Base-by-base conservation (phyloP, 2,888 invertebrate species). In the Brenthis hecate region DNA sequence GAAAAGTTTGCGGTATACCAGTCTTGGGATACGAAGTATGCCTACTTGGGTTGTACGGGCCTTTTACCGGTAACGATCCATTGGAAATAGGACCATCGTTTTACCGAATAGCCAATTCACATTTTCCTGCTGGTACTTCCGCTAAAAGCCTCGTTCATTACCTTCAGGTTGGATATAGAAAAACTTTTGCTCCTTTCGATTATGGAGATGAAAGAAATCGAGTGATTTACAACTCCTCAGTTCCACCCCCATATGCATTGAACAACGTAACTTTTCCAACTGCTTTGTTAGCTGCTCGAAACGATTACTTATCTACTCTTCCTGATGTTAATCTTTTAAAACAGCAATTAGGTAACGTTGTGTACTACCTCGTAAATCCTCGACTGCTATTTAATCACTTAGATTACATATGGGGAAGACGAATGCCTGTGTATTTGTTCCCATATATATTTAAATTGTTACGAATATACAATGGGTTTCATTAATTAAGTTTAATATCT, bases 171-270 rank as follows among this genome's bases (percentile, higher is more conserved):
- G 72, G 76, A 11, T 3, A 53, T 1, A 73, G 71, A 0, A 76
- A 73, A 57, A 67, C 57, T 11, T 87, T 87, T 68, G 71, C 73
- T 0, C 64, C 74, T 6, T 87, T 79, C 62, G 84, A 87, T 50
- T 81, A 85, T 63, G 82, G 84, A 11, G 36, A 11, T 0, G 32
- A 3, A 0, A 16, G 70, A 28, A 87, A 87, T 67, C 23, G 78
- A 48, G 48, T 47, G 0, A n/a, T 61, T 8, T 87, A 87, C 54
- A 75, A 78, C 0, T 74, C 76, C 0, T 11, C 43, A 0, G 8
- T 36, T 0, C 82, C 86, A 0, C 85, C 86, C 0, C 60, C 67
- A 1, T 87, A 87, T 65, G 76, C 85, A 43, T 67, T 88, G 48
- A 74, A 62, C 19, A 82, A 80, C 61, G 74, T 87, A 2, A 82